Evolutionary conservation across 2,113 vertebrate genomes (phyloP), one percentile per base, ranked within the genome.

Genomic region (Solenodon paradoxus): DNA sequence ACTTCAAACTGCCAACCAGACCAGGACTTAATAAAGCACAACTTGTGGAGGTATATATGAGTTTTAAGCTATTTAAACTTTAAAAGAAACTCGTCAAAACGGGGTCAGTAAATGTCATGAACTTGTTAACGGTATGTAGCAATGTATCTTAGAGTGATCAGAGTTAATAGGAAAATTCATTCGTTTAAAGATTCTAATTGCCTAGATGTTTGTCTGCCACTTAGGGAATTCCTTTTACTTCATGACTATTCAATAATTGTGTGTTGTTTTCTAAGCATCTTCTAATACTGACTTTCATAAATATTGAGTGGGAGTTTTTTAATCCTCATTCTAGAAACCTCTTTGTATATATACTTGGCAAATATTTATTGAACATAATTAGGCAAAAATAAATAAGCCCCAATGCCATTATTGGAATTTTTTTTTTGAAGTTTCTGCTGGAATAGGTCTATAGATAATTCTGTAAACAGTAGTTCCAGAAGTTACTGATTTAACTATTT

Each of bases 21-120:
- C 99, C 99, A 0, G 99, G 99, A 93, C 98, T 99, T 96, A 99
- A 99, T 98, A 99, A 99, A 99, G 99, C 99, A 97, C 99, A 99
- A 94, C 98, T 99, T 89, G 99, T 99, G 97, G 99, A 99, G 98
- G 99, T 99, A 98, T 5, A 95, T 98, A 94, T 95, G 84, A 96
- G n/a, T 96, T 97, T 97, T 96, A 77, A 97, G 35, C 59, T 88
- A 59, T 79, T 79, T 96, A 87, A 92, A 74, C 20, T 92, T 91
- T 71, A 89, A 94, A 78, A 80, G 61, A 81, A 32, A 19, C 16
- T 77, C 4, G 88, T 90, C 32, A 38, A 88, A 78, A 92, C 45
- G 2, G 8, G 24, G 3, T 94, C n/a, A 75, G 72, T 95, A 84
- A 66, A 68, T 92, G n/a, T 94, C 90, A 61, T 87, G 55, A 64